Conservation (phyloP, 2,888 invertebrate genomes). For the Colletes collaris region DNA sequence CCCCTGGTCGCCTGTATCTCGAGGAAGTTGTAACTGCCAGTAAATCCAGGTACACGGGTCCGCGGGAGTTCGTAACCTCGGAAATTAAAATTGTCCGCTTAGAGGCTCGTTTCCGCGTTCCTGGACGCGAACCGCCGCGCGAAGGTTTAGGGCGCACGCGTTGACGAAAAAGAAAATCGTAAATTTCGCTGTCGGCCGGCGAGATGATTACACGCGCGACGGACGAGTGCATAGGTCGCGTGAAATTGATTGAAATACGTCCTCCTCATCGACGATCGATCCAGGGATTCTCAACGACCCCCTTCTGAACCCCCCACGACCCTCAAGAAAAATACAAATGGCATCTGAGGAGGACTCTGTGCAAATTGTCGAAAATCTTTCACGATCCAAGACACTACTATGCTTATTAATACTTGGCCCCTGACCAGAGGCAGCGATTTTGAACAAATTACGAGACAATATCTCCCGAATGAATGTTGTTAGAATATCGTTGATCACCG, state of each 20-base stretch:
- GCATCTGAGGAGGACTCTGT: too few species aligned
- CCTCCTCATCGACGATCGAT: too few species aligned
- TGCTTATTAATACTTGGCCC: too few species aligned
- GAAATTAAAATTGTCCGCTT: slow-evolving; percentile 22
- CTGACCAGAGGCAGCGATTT: too few species aligned
- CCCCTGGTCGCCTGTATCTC: neutral
- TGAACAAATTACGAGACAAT: too few species aligned
- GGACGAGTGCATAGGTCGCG: neutral
- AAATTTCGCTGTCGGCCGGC: neutral
- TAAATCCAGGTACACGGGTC: slow-evolving; percentile 13
- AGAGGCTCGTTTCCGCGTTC: slow-evolving; percentile 19
- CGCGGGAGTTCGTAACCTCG: slow-evolving; percentile 17
- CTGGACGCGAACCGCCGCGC: slow-evolving; percentile 11
- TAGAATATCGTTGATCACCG: too few species aligned
- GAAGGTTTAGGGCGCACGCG: slow-evolving; percentile 10
- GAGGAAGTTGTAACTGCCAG: slow-evolving; percentile 3
- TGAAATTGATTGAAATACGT: neutral
- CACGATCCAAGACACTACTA: too few species aligned
- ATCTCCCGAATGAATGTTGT: too few species aligned
- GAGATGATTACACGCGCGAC: slow-evolving; percentile 2
- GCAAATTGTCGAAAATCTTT: too few species aligned
- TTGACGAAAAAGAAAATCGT: slow-evolving; percentile 11
- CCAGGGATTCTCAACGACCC: too few species aligned
- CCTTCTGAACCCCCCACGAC: too few species aligned
- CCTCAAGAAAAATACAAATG: too few species aligned